Percentiles rank a stretch among this genome's conserved stretches.
Evolutionary conservation across 2,888 invertebrate genomes (phyloP).

Genomic region (Sinelater perroti): DNA sequence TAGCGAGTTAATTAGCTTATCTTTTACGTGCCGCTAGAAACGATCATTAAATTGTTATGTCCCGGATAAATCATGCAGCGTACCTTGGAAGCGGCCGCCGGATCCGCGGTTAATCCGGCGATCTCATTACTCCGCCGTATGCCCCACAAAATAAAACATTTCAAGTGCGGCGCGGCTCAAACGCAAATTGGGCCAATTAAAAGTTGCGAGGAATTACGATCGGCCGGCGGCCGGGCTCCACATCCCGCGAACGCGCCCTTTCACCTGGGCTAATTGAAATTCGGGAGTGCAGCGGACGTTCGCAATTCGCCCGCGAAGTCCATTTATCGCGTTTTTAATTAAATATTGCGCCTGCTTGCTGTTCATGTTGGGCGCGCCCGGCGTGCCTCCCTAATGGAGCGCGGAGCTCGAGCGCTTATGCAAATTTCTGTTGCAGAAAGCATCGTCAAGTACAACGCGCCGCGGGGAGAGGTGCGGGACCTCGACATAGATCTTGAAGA

Average conservation of each 20-base stretch:
- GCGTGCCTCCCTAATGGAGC: too few relatives aligned
- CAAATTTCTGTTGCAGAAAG: slow-evolving; percentile 71
- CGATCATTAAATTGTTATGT: too few relatives aligned
- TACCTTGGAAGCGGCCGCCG: too few relatives aligned
- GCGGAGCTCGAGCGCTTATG: too few relatives aligned
- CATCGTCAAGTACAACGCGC: slow-evolving; percentile 72
- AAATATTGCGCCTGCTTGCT: too few relatives aligned
- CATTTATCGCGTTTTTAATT: slow-evolving; percentile 10
- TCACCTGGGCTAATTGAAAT: slow-evolving; percentile 16
- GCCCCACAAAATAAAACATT: background rate
- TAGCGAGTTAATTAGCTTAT: too few relatives aligned
- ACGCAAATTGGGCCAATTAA: slow-evolving; percentile 8
- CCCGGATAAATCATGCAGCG: too few relatives aligned
- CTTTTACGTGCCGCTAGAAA: too few relatives aligned
- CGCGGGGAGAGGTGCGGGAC: slow-evolving; percentile 70
- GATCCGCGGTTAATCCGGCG: too few relatives aligned
- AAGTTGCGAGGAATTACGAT: background rate
- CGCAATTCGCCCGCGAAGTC: slow-evolving; percentile 11
- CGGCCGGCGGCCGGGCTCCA: background rate
- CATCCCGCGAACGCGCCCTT: too few relatives aligned
- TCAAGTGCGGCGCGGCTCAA: background rate
- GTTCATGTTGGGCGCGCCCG: too few relatives aligned
- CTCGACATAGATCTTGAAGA: slow-evolving; percentile 77
- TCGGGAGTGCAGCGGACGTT: slow-evolving; percentile 10
- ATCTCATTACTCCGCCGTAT: background rate